Conservation (phyloP, 2,797 vertebrate species). For the Molothrus ater region DNA sequence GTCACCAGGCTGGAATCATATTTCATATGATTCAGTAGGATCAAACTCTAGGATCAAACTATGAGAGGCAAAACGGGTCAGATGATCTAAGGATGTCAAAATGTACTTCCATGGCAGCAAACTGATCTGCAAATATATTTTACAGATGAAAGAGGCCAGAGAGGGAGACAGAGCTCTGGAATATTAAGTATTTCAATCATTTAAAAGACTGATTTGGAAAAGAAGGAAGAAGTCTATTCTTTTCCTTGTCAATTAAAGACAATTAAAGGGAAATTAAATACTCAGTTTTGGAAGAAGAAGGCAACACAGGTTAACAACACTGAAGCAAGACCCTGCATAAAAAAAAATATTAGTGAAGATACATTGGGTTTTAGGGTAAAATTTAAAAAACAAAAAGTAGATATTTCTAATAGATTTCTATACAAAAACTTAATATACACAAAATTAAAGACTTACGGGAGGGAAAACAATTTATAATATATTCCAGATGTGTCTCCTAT, state of each 20-base stretch:
- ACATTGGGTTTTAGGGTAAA: background rate
- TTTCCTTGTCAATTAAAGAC: background rate
- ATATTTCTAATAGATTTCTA: background rate
- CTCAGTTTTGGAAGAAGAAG: background rate
- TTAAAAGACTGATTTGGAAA: background rate
- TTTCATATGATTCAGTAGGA: background rate
- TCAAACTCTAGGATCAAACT: background rate
- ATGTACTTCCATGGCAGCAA: background rate
- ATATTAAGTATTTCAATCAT: background rate
- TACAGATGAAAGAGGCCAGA: background rate
- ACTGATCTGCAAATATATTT: background rate
- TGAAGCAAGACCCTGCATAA: background rate
- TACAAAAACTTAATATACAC: background rate
- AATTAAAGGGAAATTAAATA: background rate
- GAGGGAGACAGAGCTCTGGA: background rate
- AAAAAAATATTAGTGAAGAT: background rate
- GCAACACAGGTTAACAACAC: background rate
- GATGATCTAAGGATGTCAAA: background rate
- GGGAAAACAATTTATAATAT: background rate
- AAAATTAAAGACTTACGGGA: accelerated
- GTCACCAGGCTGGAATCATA: background rate
- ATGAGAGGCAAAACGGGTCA: background rate
- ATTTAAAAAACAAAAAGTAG: background rate
- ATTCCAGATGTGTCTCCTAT: background rate
- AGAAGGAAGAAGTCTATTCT: background rate